Conservation (phyloP, 2,797 vertebrate genomes). For the Thripadectes ignobilis region DNA sequence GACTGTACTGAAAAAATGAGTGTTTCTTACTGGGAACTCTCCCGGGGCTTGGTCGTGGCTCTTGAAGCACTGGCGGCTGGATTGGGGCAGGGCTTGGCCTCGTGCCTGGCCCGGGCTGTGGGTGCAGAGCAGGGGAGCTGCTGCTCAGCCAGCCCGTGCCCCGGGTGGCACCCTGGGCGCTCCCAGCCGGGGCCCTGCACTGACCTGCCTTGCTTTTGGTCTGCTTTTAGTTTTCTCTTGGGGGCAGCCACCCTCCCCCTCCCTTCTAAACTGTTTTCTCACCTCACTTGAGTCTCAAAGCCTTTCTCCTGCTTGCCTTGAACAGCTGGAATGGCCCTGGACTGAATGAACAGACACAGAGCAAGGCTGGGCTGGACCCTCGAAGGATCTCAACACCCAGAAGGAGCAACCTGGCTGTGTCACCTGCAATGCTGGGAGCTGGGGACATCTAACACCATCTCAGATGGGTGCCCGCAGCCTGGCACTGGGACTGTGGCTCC, state of each 20-base stretch:
- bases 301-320: background rate
- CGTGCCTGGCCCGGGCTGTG: background rate
- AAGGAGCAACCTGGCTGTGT: background rate
- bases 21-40: conserved; percentile 9
- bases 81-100: conserved; percentile 20
- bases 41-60: background rate
- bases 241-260: background rate
- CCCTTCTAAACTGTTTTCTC: background rate
- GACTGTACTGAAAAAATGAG: background rate
- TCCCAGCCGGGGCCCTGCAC: background rate
- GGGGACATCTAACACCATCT: background rate
- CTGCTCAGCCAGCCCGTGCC: background rate
- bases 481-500: conserved; percentile 19
- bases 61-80: background rate
- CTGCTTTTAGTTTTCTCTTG: background rate
- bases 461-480: conserved; percentile 43
- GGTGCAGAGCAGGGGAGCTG: background rate
- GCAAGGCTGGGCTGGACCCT: background rate
- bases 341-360: background rate
- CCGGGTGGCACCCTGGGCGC: background rate
- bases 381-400: background rate
- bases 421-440: background rate
- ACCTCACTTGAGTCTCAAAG: background rate
- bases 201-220: background rate
- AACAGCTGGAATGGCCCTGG: background rate